Conservation (phyloP, 2,113 vertebrate genomes). For the Labeo rohita region DNA sequence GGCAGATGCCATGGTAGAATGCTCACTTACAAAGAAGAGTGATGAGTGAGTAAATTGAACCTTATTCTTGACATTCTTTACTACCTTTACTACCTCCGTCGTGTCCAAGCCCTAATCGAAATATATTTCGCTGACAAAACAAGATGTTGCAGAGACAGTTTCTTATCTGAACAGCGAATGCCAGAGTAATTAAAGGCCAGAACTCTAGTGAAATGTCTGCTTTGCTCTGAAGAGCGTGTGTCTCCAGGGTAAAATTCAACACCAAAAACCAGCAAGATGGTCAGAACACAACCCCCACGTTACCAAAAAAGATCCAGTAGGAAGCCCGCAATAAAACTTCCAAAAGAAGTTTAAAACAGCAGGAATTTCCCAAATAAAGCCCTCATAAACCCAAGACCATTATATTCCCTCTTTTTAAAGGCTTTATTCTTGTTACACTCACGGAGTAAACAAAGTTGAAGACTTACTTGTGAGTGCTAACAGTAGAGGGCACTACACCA, state of each 20-base stretch:
- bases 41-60: constrained; percentile 33
- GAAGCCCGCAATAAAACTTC: neutral
- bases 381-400: neutral
- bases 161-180: neutral
- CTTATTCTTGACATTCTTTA: constrained; percentile 21
- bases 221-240: neutral
- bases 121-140: neutral
- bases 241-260: neutral
- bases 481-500: constrained; percentile 81
- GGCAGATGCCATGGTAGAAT: constrained; percentile 62
- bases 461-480: constrained; percentile 66
- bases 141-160: neutral
- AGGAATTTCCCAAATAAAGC: neutral
- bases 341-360: neutral
- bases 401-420: neutral
- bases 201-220: neutral
- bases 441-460: constrained; percentile 24
- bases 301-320: neutral
- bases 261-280: neutral
- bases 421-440: neutral
- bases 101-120: neutral
- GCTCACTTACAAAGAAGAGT: constrained; percentile 44
- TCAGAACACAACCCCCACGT: neutral
- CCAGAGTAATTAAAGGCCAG: neutral
- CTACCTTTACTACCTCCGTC: neutral